These are phyloP conservation scores for Labeo calbasu DNA, from an alignment of 2,797 vertebrate genomes.

Conservation along the genomic window DNA sequence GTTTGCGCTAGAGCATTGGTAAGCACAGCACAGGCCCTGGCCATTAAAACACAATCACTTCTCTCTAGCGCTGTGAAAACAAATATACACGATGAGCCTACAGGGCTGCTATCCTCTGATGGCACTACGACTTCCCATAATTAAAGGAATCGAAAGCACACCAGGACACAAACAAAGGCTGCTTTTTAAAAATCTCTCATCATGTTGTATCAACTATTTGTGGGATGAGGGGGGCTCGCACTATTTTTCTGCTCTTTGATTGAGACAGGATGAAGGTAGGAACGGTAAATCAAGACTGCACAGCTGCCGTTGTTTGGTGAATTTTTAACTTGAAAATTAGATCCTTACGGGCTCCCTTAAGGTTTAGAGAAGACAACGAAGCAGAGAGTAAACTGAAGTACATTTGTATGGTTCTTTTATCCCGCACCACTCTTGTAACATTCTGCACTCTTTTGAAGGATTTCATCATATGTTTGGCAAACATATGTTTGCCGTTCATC, in stretches of 20 bases:
- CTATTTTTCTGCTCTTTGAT: slow-evolving; percentile 69
- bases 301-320: slow-evolving; percentile 71
- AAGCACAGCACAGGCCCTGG: slow-evolving; percentile 70
- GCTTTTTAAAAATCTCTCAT: slow-evolving; percentile 69
- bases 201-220: slow-evolving; percentile 78
- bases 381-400: neutral
- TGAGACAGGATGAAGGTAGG: slow-evolving; percentile 55
- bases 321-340: slow-evolving; percentile 70
- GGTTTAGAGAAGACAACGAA: slow-evolving; percentile 56
- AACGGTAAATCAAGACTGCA: slow-evolving; percentile 62
- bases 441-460: neutral
- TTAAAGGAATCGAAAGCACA: slow-evolving; percentile 70
- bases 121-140: slow-evolving; percentile 78
- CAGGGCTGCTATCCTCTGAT: slow-evolving; percentile 73
- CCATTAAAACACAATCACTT: slow-evolving; percentile 80
- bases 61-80: slow-evolving; percentile 74
- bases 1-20: slow-evolving; percentile 68
- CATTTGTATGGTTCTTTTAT: neutral
- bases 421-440: neutral
- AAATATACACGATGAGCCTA: slow-evolving; percentile 81
- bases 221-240: slow-evolving; percentile 58
- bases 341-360: slow-evolving; percentile 67
- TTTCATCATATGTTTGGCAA: neutral
- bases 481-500: too few species aligned
- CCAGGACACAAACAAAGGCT: slow-evolving; percentile 70